Base-by-base conservation (phyloP, 2,113 vertebrate genomes). In the Misgurnus mizolepis region DNA sequence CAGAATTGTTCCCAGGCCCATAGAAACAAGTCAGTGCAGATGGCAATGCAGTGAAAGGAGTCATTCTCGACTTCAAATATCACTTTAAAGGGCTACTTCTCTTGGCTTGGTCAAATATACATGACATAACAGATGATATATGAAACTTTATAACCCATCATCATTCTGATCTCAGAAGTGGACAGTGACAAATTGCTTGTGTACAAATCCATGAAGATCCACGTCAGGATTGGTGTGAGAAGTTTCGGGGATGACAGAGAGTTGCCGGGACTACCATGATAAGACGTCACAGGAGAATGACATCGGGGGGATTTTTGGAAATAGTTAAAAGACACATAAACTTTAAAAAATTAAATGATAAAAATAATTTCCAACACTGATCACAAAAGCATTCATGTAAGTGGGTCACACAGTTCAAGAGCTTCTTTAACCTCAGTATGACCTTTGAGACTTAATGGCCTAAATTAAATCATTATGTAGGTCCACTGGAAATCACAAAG, bases 241-340 rank as follows among this genome's bases (percentile, higher is more conserved):
- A 69, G 78, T 50, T 43, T 56, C 22, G 39, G 62, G 18, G 27
- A 78, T 61, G 43, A 18, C 17, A n/a, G 22, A n/a, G n/a, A 65
- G 83, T 84, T 84, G 71, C 76, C 75, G 55, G 49, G 69, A 75
- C 65, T 47, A 78, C 49, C 55, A 58, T 6, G 43, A n/a, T 45
- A 10, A 5, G 83, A 66, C 47, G 66, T 81, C 55, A 49, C 47
- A 12, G 64, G 56, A 10, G 22, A 50, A 41, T 40, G 45, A 39
- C 39, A 40, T 22, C 14, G 27, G 40, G 41, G n/a, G 17, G 17
- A 0, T 58, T 58, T 47, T 49, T 41, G n/a, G 3, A n/a, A 45
- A 47, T 39, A 1, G 27, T 34, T 34, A 34, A 34, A 34, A 34
- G 27, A 34, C 27, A 34, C 27, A 34, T 34, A 34, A 34, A 1